Percentiles rank a stretch among this genome's conserved stretches.
phyloP scores from a whole-genome alignment of 2,888 invertebrate genomes.

The Polylopha cassiicola region DNA sequence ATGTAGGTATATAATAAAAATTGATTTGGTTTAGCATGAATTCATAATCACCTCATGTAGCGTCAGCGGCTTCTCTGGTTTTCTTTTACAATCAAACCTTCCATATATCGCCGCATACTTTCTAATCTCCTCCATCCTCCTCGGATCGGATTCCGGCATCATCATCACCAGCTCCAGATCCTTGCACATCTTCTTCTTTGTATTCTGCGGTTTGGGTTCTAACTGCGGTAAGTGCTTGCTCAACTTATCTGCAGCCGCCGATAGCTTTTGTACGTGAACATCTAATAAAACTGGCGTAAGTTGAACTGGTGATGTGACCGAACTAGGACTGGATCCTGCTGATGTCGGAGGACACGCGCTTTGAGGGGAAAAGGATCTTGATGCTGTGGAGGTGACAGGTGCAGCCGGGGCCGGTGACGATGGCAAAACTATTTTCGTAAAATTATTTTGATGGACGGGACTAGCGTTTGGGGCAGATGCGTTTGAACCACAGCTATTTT shows the following conservation, averaged over 20 bases:
- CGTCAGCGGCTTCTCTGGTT: constrained; percentile 96
- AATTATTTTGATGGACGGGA: constrained; percentile 55
- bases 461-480: constrained; percentile 64
- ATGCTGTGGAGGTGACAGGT: constrained; percentile 56
- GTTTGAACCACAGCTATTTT: constrained; percentile 67
- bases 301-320: constrained; percentile 79
- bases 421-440: constrained; percentile 68
- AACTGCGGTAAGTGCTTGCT: constrained; percentile 89
- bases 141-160: constrained; percentile 91
- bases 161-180: constrained; percentile 95
- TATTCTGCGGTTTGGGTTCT: constrained; percentile 92
- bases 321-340: constrained; percentile 77
- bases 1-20: neutral
- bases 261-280: constrained; percentile 89
- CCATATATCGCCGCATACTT: constrained; percentile 99
- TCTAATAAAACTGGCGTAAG: constrained; percentile 88
- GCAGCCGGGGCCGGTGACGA: constrained; percentile 67
- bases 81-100: constrained; percentile 97
- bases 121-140: constrained; percentile 94
- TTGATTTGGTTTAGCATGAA: neutral
- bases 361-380: constrained; percentile 65
- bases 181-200: constrained; percentile 94
- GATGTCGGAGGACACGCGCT: constrained; percentile 69
- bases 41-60: constrained; percentile 87
- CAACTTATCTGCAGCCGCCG: constrained; percentile 88